Conservation (phyloP, 2,888 invertebrate species). For the Brachylomia viminalis region DNA sequence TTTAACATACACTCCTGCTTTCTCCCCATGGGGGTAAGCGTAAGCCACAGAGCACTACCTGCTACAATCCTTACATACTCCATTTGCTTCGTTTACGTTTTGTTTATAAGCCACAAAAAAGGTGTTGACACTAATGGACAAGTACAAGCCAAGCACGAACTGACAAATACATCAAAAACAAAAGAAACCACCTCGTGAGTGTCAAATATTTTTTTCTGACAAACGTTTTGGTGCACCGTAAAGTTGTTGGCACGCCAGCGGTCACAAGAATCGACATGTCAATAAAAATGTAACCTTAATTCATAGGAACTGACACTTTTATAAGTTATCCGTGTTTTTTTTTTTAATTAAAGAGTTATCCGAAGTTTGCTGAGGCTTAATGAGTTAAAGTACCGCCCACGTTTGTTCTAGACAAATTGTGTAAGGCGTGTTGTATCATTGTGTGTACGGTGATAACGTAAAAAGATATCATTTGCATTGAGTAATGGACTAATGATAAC, state of each 20-base stretch:
- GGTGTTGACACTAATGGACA: conserved; percentile 2
- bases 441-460: conserved; percentile 66
- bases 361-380: conserved; percentile 68
- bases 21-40: too few species aligned
- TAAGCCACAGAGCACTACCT: not conserved
- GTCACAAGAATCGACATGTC: conserved; percentile 73
- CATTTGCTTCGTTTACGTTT: not conserved
- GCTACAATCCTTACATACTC: not conserved
- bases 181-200: conserved; percentile 10
- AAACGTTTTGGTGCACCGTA: conserved; percentile 60
- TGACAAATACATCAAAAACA: conserved; percentile 34
- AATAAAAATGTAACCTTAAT: conserved; percentile 74
- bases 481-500: conserved; percentile 66
- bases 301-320: conserved; percentile 75
- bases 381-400: conserved; percentile 69
- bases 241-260: conserved; percentile 72
- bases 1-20: not conserved
- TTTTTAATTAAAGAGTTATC: conserved; percentile 73
- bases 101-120: conserved; percentile 3
- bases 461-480: conserved; percentile 69
- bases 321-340: conserved; percentile 74
- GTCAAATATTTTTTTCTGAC: conserved; percentile 62
- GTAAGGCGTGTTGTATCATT: conserved; percentile 61
- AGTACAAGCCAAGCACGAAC: not conserved
- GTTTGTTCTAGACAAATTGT: conserved; percentile 73